Percentiles rank a stretch among this genome's conserved stretches.
These are phyloP conservation scores for Apis dorsata DNA, from an alignment of 1,140 invertebrate species.

Conservation along the genomic window DNA sequence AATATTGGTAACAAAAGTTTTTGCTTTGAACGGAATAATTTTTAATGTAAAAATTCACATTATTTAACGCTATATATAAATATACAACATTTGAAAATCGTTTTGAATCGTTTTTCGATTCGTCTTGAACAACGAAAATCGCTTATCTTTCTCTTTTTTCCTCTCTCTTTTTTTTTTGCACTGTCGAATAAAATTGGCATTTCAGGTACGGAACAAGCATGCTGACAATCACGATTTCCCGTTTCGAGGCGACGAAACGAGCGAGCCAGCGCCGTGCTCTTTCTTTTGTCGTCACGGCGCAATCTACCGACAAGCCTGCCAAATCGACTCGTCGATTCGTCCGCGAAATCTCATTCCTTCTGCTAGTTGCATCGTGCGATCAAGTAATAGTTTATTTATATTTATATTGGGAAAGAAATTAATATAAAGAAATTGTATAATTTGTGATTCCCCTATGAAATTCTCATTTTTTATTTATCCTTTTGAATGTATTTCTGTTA, in stretches of 20 bases:
- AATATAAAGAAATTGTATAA: constrained; percentile 34
- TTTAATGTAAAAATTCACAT: no score
- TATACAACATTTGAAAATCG: no score
- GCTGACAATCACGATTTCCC: constrained; percentile 45
- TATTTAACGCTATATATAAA: no score
- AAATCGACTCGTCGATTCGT: constrained; percentile 51
- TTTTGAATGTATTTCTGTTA: not conserved
- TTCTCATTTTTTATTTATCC: not conserved
- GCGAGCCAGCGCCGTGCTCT: not conserved
- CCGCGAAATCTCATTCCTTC: constrained; percentile 46
- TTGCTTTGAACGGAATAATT: no score
- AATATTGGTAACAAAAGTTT: no score
- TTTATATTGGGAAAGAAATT: not conserved
- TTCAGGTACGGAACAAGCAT: constrained; percentile 10
- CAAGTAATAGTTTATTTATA: constrained; percentile 5
- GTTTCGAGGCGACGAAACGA: constrained; percentile 40
- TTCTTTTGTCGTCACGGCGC: constrained; percentile 33
- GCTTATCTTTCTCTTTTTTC: not conserved
- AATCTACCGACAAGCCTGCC: constrained; percentile 41
- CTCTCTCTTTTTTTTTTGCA: not conserved
- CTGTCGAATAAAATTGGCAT: constrained; percentile 27
- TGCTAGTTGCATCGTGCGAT: constrained; percentile 32
- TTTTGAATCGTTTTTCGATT: no score
- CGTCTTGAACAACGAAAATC: not conserved
- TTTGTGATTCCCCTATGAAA: not conserved